A percentile compares a stretch with the other conserved stretches of the same genome.
Conservation (phyloP, 1,140 invertebrate genomes). For the Drosophila subpulchrella region DNA sequence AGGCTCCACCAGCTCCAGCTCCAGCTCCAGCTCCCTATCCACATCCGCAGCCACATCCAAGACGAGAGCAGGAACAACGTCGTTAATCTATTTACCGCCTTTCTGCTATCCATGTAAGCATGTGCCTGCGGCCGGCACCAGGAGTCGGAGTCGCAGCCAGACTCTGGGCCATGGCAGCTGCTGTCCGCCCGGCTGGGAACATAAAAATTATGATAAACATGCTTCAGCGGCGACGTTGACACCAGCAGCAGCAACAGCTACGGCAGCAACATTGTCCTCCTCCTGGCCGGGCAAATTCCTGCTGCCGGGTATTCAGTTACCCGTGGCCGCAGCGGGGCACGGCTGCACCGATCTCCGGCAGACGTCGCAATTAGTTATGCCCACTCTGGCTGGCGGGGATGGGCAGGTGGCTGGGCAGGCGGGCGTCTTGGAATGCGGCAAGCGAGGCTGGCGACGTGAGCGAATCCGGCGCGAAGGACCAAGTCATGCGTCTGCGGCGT, state of each 20-base stretch:
- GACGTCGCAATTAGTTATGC: slow-evolving; percentile 81
- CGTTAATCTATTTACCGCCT: slow-evolving; percentile 84
- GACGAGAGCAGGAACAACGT: slow-evolving; percentile 77
- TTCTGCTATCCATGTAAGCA: slow-evolving; percentile 82
- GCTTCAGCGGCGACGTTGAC: slow-evolving; percentile 61
- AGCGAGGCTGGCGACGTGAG: slow-evolving; percentile 72
- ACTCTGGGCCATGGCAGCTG: slow-evolving; percentile 39
- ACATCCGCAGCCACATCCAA: slow-evolving; percentile 53
- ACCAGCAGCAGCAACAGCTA: slow-evolving; percentile 32
- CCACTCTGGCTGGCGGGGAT: slow-evolving; percentile 61
- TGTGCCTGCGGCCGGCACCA: slow-evolving; percentile 64
- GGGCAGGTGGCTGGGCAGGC: slow-evolving; percentile 4
- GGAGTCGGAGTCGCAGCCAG: slow-evolving; percentile 18
- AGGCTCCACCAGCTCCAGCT: slow-evolving; percentile 27
- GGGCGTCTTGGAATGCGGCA: slow-evolving; percentile 56
- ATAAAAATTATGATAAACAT: slow-evolving; percentile 83
- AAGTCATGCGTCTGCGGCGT: slow-evolving; percentile 64
- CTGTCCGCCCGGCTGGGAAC: slow-evolving; percentile 52
- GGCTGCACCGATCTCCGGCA: slow-evolving; percentile 73
- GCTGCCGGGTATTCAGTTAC: slow-evolving; percentile 68
- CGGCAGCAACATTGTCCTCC: slow-evolving; percentile 34
- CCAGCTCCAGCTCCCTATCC: slow-evolving; percentile 23
- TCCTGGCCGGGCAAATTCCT: slow-evolving; percentile 54
- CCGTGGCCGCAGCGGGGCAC: slow-evolving; percentile 39
- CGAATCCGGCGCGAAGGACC: slow-evolving; percentile 71